These are phyloP conservation scores for Drosophila pseudotakahashii DNA, from an alignment of 2,888 invertebrate genomes.

Conservation along the genomic window DNA sequence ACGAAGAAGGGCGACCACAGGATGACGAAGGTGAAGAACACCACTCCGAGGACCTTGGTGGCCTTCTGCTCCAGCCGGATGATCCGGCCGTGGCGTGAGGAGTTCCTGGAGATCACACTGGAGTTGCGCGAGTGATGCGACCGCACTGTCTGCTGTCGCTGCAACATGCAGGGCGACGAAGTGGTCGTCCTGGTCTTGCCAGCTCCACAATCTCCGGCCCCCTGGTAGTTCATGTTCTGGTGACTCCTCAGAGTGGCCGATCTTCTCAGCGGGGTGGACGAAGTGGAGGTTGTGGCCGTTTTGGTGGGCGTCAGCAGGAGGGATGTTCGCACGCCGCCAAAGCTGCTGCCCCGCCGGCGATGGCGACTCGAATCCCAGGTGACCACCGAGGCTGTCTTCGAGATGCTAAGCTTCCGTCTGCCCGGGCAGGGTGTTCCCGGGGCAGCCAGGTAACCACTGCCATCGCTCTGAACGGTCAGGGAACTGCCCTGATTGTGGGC, in stretches of 20 bases:
- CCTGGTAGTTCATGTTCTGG: conserved; percentile 81
- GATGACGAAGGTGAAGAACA: conserved; percentile 97
- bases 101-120: conserved; percentile 92
- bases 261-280: conserved; percentile 85
- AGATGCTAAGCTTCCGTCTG: conserved; percentile 85
- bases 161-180: conserved; percentile 86
- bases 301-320: conserved; percentile 86
- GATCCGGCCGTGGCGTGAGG: conserved; percentile 92
- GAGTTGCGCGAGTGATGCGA: conserved; percentile 92
- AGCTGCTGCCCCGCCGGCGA: conserved; percentile 89
- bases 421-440: conserved; percentile 80
- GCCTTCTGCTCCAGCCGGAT: conserved; percentile 97
- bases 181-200: conserved; percentile 85
- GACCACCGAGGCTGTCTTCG: conserved; percentile 86
- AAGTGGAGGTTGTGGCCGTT: conserved; percentile 60
- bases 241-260: conserved; percentile 87
- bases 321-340: conserved; percentile 88
- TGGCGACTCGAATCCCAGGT: conserved; percentile 90
- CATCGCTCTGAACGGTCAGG: conserved; percentile 67
- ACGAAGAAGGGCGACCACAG: conserved; percentile 98
- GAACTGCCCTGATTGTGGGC: conserved; percentile 58
- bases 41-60: conserved; percentile 96
- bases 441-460: conserved; percentile 82
- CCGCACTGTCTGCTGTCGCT: conserved; percentile 86
- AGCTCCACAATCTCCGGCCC: conserved; percentile 22